Evolutionary conservation across 2,797 vertebrate species (phyloP), one percentile per base, ranked within the genome.

Genomic region (Nyctalus aviator): DNA sequence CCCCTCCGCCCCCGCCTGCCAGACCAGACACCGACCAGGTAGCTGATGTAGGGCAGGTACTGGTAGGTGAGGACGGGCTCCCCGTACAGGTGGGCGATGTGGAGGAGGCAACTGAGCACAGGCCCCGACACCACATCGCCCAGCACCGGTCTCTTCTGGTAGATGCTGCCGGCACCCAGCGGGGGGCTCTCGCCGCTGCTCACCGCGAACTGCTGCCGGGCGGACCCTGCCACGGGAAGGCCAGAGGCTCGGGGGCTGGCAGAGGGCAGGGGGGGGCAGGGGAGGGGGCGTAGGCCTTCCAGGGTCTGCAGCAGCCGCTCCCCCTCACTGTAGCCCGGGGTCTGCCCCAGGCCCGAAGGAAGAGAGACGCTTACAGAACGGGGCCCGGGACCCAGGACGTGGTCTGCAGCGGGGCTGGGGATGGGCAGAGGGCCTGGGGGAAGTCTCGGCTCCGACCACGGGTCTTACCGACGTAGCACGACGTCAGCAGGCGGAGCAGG

Each of bases 41-140:
- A 99, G 97, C 99, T 99, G 97, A 99, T 99, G 97, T 99, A 99
- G 92, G 99, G 99, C 97, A 99, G 98, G 97, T 99, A 99, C 98
- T 99, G 99, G 96, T 99, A 99, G 32, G 99, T 99, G 91, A 99
- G 99, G 82, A 99, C 99, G 0, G 99, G 99, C 94, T 99, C 99
- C 96, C 99, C 99, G 1, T 99, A 99, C 44, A 99, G 98, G 94
- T 99, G 99, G 3, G 99, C 99, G n/a, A 99, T 97, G 2, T 99
- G 99, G 95, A 99, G 98, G 0, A 99, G 99, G 96, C 99, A 99
- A 94, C 99, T 99, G 95, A 99, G 98, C 93, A 99, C 99, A 0
- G 99, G 99, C 23, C 94, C 98, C 2, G 99, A 99, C 53, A 99
- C 99, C 83, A 99, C 97, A 96, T 99, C 99, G 0, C 99, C 99